Base-by-base conservation (phyloP, 2,797 vertebrate species). In the Gastrophryne carolinensis region DNA sequence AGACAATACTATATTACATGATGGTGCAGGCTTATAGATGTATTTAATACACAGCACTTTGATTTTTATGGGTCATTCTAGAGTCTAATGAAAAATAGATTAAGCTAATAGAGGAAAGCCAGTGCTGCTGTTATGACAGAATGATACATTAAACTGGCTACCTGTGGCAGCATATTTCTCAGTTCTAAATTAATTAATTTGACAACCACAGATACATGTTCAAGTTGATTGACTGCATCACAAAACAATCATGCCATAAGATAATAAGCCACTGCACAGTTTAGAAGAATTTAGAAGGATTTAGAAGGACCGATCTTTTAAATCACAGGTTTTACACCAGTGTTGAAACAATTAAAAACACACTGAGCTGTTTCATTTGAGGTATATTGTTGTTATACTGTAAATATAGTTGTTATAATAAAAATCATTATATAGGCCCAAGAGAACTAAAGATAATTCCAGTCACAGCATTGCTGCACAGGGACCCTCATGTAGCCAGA, bases 171-270 rank as follows among this genome's bases (percentile, higher is more conserved):
- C 37, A 44, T 70, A 70, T 70, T 75, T 66, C 70, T 39, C 21
- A 54, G 44, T 61, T 80, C 15, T 0, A 69, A 71, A 78, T 74
- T 81, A 79, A 82, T 81, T 52, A 54, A 63, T 84, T 74, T 82
- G 83, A 69, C 82, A 83, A 56, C 67, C 41, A 3, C 37, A 78
- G 67, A 52, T 68, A 49, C 0, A 39, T 82, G 82, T 83, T 71
- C 73, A 83, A 37, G 78, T 79, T 72, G 74, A 80, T 57, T 60
- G 81, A 50, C 73, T 75, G 50, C 67, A 64, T 35, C 74, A 81
- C 66, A 77, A 81, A 84, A 81, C 53, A 68, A 58, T 75, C 74
- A 52, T 62, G 39, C 12, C 37, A 70, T 32, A 29, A 30, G 24
- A 70, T 70, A 57, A 70, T 57, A 47, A 34, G 27, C 4, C 30